A percentile compares a stretch with the other conserved stretches of the same genome.
phyloP scores from a whole-genome alignment of 2,888 invertebrate species.

The Chloroclysta siterata region DNA sequence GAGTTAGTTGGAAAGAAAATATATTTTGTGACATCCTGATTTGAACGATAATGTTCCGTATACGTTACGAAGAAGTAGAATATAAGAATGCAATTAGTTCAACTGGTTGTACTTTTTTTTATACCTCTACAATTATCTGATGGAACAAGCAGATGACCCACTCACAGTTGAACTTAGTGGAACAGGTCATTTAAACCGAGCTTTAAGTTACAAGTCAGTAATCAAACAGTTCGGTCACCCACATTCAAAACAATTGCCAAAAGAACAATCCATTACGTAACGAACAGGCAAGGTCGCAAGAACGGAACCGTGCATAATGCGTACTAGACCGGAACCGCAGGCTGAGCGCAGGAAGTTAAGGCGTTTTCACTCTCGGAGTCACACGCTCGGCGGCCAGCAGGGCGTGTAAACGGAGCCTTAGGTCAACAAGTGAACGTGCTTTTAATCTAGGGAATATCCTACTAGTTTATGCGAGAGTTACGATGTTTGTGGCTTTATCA shows the following conservation, averaged over 20 bases:
- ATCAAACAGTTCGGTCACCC: slow-evolving; percentile 19
- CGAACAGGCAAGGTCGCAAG: slow-evolving; percentile 69
- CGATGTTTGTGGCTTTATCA: too few species aligned
- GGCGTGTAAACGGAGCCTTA: slow-evolving; percentile 70
- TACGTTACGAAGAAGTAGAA: too few species aligned
- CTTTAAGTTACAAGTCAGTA: slow-evolving; percentile 22
- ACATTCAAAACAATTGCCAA: slow-evolving; percentile 25
- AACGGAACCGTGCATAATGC: slow-evolving; percentile 75
- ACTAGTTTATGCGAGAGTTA: not conserved
- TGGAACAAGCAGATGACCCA: too few species aligned
- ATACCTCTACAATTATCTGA: too few species aligned
- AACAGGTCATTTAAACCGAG: slow-evolving; percentile 16
- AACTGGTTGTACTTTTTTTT: too few species aligned
- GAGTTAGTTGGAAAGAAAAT: too few species aligned
- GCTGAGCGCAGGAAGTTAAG: slow-evolving; percentile 65
- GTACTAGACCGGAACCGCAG: slow-evolving; percentile 67
- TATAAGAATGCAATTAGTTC: too few species aligned
- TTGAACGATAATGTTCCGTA: too few species aligned
- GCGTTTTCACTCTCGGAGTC: slow-evolving; percentile 74
- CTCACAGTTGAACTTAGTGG: too few species aligned
- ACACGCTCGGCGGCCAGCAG: slow-evolving; percentile 62
- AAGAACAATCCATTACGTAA: slow-evolving; percentile 61
- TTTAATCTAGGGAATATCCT: slow-evolving; percentile 27
- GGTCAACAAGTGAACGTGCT: slow-evolving; percentile 30
- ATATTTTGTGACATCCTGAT: too few species aligned